A percentile compares a stretch with the other conserved stretches of the same genome.
Evolutionary conservation across 2,113 vertebrate genomes (phyloP).

Genomic region (Pantherophis guttatus): DNA sequence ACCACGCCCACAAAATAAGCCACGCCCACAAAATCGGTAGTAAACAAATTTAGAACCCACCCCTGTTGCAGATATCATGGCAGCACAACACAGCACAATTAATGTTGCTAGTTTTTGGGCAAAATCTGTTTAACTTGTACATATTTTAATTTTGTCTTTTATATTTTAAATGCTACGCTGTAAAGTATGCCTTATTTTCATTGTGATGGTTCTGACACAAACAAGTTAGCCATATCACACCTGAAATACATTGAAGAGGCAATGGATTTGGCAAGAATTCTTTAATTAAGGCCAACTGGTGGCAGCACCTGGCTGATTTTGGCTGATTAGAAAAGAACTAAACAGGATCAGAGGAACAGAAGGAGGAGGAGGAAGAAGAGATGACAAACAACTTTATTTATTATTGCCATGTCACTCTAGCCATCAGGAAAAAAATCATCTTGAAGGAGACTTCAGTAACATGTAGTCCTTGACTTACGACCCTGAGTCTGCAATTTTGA

Average conservation of each 20-base stretch:
- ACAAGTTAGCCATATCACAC: not conserved
- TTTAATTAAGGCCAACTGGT: not conserved
- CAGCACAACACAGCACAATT: too few relatives aligned
- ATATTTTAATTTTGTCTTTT: not conserved
- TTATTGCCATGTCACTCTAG: not conserved
- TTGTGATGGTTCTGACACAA: not conserved
- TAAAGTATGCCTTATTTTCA: not conserved
- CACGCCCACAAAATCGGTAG: too few relatives aligned
- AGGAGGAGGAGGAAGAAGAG: not conserved
- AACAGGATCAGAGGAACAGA: not conserved
- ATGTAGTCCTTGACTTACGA: not conserved
- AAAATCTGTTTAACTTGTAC: not conserved
- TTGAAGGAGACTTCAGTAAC: not conserved
- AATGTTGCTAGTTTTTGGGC: not conserved
- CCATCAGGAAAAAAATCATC: not conserved
- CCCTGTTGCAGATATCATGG: too few relatives aligned
- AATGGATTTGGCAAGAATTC: not conserved
- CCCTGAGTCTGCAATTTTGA: not conserved
- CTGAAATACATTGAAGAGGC: not conserved
- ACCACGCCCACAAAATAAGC: too few relatives aligned
- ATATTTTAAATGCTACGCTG: not conserved
- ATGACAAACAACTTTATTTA: not conserved
- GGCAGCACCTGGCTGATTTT: not conserved
- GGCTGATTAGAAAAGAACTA: not conserved
- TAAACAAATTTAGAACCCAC: too few relatives aligned